Conservation (phyloP, 2,797 vertebrate species). For the Petrocephalus schoutedeni region DNA sequence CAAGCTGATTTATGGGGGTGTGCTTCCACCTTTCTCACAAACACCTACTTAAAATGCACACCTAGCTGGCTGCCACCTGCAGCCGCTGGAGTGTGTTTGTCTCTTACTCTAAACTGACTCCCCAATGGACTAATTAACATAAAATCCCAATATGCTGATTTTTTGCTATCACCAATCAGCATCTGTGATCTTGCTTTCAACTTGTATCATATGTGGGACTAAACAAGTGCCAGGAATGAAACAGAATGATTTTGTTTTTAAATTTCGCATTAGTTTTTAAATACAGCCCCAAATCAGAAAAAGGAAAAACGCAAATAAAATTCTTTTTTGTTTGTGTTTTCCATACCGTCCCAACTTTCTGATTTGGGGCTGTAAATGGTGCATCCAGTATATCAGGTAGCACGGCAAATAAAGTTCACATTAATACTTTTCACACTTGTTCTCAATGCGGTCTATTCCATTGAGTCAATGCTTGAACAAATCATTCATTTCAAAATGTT, state of each 20-base stretch:
- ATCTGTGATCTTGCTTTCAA: background rate
- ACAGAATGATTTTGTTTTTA: background rate
- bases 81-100: background rate
- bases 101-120: background rate
- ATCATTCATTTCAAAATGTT: background rate
- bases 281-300: background rate
- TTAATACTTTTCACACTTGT: background rate
- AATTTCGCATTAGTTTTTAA: background rate
- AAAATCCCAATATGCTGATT: conserved; percentile 6
- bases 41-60: background rate
- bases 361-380: too few species aligned
- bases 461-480: background rate
- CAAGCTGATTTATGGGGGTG: background rate
- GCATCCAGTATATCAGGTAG: background rate
- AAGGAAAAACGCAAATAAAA: too few species aligned
- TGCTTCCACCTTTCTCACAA: background rate
- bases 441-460: background rate
- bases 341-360: too few species aligned
- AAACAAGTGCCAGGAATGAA: background rate
- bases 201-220: background rate
- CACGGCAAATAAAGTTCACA: background rate
- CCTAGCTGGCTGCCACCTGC: background rate
- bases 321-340: too few species aligned
- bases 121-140: background rate
- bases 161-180: background rate